Evolutionary conservation across 2,888 invertebrate genomes (phyloP).

Genomic region (Leucoma salicis): DNA sequence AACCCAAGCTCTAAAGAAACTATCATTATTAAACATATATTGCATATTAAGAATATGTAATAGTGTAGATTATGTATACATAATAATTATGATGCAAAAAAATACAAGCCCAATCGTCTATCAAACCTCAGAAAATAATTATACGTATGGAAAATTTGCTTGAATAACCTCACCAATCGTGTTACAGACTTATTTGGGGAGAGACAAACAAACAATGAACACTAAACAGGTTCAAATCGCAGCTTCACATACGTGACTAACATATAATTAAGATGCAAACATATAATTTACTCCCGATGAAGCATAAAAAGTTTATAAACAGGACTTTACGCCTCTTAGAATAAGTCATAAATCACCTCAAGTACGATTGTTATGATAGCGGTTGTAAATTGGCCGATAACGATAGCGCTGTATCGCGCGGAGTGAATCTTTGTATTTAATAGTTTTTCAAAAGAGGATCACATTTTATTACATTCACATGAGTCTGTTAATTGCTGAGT

Average conservation of each 20-base stretch:
- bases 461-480: slow-evolving; percentile 35
- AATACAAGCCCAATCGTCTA: too few species aligned
- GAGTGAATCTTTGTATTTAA: slow-evolving; percentile 30
- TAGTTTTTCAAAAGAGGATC: slow-evolving; percentile 32
- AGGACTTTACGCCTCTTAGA: slow-evolving; percentile 8
- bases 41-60: too few species aligned
- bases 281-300: slow-evolving; percentile 20
- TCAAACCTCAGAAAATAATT: too few species aligned
- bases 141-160: slow-evolving; percentile 16
- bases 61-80: too few species aligned
- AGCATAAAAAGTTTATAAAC: slow-evolving; percentile 10
- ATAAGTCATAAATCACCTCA: slow-evolving; percentile 20
- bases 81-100: background rate
- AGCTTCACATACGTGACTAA: slow-evolving; percentile 62
- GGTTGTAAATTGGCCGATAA: slow-evolving; percentile 21
- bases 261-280: slow-evolving; percentile 58
- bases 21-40: background rate
- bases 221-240: slow-evolving; percentile 74
- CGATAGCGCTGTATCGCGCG: slow-evolving; percentile 25
- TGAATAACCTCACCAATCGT: slow-evolving; percentile 45
- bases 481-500: slow-evolving; percentile 35
- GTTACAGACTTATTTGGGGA: slow-evolving; percentile 48
- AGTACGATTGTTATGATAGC: slow-evolving; percentile 9
- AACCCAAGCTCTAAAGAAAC: background rate
- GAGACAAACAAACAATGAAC: slow-evolving; percentile 54